These are phyloP conservation scores for Tarsius wallacei DNA, from an alignment of 2,797 vertebrate genomes.

Conservation along the genomic window DNA sequence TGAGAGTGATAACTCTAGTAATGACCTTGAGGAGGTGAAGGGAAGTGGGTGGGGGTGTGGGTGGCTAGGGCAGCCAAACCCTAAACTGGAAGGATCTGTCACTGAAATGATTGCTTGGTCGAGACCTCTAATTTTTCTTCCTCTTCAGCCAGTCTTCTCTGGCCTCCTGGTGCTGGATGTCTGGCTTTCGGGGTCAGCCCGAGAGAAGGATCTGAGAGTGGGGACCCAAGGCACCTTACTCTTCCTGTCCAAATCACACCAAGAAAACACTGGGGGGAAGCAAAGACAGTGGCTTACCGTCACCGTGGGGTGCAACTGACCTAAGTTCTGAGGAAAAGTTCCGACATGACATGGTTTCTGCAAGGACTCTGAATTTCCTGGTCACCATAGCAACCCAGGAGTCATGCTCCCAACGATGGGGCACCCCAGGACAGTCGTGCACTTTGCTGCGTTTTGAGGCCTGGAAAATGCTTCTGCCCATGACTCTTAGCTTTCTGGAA, in stretches of 20 bases:
- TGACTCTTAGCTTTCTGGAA: neutral
- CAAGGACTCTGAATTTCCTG: neutral
- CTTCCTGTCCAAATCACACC: neutral
- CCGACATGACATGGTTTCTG: neutral
- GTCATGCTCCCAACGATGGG: neutral
- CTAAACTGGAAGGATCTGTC: neutral
- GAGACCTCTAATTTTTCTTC: conserved; percentile 79
- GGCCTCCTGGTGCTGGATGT: neutral
- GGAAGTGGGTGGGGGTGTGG: neutral
- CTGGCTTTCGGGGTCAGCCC: neutral
- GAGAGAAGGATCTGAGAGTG: neutral
- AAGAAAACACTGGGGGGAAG: neutral
- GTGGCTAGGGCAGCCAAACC: neutral
- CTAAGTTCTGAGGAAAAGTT: neutral
- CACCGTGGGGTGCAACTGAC: neutral
- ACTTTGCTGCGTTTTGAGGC: neutral
- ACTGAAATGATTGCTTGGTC: neutral
- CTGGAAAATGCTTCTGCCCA: neutral
- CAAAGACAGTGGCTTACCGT: neutral
- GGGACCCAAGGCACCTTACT: neutral
- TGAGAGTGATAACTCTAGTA: conserved; percentile 78
- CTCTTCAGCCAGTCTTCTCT: conserved; percentile 5
- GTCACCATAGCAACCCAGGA: conserved; percentile 46
- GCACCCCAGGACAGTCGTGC: rapidly evolving
- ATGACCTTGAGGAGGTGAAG: conserved; percentile 78